phyloP scores from a whole-genome alignment of 2,797 vertebrate genomes.

The Eulemur rubriventer region DNA sequence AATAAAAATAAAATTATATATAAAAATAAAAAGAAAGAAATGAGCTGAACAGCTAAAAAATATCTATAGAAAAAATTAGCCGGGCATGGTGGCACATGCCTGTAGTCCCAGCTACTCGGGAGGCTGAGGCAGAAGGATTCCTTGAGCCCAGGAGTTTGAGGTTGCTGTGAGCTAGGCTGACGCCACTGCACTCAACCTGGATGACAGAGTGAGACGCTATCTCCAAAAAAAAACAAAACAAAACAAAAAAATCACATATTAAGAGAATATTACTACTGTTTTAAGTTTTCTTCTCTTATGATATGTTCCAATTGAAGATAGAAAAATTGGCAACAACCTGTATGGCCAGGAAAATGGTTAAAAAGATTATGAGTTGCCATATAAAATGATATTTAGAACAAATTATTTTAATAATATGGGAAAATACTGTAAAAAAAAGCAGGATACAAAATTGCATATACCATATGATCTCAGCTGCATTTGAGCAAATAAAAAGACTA shows the following conservation, averaged over 20 bases:
- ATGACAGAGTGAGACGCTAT: too few species aligned
- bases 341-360: background rate
- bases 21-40: too few species aligned
- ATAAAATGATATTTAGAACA: background rate
- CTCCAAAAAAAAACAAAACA: too few species aligned
- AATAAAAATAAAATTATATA: too few species aligned
- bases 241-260: background rate
- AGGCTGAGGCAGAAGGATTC: too few species aligned
- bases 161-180: too few species aligned
- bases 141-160: too few species aligned
- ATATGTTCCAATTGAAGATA: background rate
- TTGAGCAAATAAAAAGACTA: background rate
- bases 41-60: too few species aligned
- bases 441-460: background rate
- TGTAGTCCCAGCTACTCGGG: too few species aligned
- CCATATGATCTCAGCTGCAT: background rate
- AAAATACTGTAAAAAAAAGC: background rate
- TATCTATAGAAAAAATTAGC: too few species aligned
- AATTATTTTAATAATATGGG: conserved; percentile 11
- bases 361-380: conserved; percentile 15
- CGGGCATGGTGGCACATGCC: fast-evolving
- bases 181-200: too few species aligned
- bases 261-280: background rate
- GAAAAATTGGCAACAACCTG: background rate
- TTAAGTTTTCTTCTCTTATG: background rate